Evolutionary conservation across 2,888 invertebrate genomes (phyloP).

Genomic region (Liodrosophila aerea): DNA sequence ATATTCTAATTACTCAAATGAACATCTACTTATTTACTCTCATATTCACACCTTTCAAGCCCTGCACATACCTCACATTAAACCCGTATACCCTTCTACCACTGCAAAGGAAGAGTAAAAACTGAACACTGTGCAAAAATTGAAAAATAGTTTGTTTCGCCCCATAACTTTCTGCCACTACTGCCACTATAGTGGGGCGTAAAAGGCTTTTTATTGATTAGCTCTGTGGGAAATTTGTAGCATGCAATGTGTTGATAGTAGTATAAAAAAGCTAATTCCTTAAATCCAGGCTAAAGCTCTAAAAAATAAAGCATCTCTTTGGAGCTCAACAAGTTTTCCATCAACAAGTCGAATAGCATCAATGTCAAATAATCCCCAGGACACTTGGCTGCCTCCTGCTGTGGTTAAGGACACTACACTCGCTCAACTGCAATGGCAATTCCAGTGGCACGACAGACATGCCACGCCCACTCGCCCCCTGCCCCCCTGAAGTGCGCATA

Average conservation of each 20-base stretch:
- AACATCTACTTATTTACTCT: no score
- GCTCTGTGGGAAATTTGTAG: constrained; percentile 12
- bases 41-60: no score
- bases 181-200: background rate
- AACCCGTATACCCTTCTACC: no score
- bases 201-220: constrained; percentile 51
- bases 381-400: constrained; percentile 13
- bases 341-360: constrained; percentile 41
- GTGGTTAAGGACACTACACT: constrained; percentile 31
- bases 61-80: no score
- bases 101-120: background rate
- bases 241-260: background rate
- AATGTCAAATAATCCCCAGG: constrained; percentile 52
- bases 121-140: constrained; percentile 40
- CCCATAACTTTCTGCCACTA: background rate
- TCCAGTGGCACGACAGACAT: constrained; percentile 24
- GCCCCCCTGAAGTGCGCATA: constrained; percentile 44
- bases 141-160: constrained; percentile 62
- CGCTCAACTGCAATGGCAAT: constrained; percentile 19
- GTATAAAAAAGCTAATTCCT: constrained; percentile 5
- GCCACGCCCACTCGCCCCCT: constrained; percentile 30
- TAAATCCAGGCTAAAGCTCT: background rate
- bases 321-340: constrained; percentile 18
- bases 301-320: background rate
- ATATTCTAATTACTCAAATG: no score